phyloP scores from a whole-genome alignment of 64 coral and sea anemone species.

The Acropora tenuis region DNA sequence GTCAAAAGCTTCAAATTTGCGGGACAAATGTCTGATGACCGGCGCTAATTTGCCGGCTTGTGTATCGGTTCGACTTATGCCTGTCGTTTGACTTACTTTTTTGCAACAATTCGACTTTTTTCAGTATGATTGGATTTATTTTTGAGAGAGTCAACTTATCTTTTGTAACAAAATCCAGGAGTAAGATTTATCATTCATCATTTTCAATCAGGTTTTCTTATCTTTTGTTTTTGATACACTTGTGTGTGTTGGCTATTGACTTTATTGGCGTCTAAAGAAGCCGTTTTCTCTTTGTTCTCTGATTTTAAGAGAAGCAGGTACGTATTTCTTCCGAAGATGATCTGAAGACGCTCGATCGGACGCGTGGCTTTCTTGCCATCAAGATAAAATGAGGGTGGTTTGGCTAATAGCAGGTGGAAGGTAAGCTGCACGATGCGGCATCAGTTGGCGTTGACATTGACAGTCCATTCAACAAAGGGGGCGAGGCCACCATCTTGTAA shows the following conservation, averaged over 20 bases:
- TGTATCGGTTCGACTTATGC: too few relatives aligned
- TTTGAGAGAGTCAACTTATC: too few relatives aligned
- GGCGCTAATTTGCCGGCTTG: too few relatives aligned
- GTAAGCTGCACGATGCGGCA: not conserved
- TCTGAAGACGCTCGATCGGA: constrained; percentile 25
- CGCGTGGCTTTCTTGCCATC: not conserved
- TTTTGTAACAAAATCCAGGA: too few relatives aligned
- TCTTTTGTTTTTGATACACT: not conserved
- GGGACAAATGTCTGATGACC: too few relatives aligned
- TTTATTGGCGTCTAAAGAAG: not conserved
- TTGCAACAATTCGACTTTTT: too few relatives aligned
- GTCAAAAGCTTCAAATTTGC: too few relatives aligned
- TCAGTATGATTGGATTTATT: too few relatives aligned
- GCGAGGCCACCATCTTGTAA: constrained; percentile 1
- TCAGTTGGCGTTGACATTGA: not conserved
- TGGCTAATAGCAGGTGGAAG: constrained; percentile 14
- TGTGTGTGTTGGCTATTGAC: not conserved
- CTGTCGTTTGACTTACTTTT: too few relatives aligned
- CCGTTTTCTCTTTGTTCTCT: not conserved
- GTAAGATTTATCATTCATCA: too few relatives aligned
- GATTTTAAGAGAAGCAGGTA: not conserved
- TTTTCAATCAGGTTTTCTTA: too few relatives aligned
- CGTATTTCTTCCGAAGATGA: constrained; percentile 28
- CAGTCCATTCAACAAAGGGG: not conserved
- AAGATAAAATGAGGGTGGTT: not conserved